These are phyloP conservation scores for Pangasianodon hypophthalmus DNA, from an alignment of 2,113 vertebrate species.

Conservation along the genomic window DNA sequence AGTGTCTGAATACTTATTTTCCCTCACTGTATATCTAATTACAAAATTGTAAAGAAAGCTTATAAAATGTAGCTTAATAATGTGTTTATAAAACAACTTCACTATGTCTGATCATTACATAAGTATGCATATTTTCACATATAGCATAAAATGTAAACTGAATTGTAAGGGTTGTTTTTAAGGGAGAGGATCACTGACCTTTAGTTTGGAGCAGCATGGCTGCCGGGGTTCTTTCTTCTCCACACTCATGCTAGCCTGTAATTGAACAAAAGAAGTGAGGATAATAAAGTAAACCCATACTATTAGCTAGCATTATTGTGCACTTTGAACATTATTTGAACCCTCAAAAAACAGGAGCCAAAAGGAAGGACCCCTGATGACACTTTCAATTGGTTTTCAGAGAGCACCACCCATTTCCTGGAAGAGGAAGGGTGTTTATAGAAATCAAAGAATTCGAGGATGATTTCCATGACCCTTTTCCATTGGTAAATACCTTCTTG, in stretches of 20 bases:
- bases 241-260: conserved; percentile 68
- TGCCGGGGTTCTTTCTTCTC: conserved; percentile 62
- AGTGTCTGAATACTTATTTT: background rate
- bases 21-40: background rate
- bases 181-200: conserved; percentile 62
- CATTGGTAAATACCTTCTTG: conserved; percentile 10
- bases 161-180: background rate
- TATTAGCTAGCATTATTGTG: background rate
- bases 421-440: conserved; percentile 36
- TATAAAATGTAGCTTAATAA: too few relatives aligned
- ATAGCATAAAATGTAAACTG: background rate
- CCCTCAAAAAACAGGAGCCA: conserved; percentile 3
- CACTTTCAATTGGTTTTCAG: background rate
- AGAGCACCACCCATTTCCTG: conserved; percentile 42
- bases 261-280: conserved; percentile 5
- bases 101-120: background rate
- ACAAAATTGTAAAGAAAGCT: too few relatives aligned
- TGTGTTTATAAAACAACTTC: background rate
- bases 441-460: conserved; percentile 39
- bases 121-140: background rate
- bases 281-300: background rate
- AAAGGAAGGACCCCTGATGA: conserved; percentile 19
- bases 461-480: background rate
- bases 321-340: conserved; percentile 32
- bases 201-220: conserved; percentile 73